phyloP scores from a whole-genome alignment of 2,797 vertebrate species.

The Babyrousa celebensis region DNA sequence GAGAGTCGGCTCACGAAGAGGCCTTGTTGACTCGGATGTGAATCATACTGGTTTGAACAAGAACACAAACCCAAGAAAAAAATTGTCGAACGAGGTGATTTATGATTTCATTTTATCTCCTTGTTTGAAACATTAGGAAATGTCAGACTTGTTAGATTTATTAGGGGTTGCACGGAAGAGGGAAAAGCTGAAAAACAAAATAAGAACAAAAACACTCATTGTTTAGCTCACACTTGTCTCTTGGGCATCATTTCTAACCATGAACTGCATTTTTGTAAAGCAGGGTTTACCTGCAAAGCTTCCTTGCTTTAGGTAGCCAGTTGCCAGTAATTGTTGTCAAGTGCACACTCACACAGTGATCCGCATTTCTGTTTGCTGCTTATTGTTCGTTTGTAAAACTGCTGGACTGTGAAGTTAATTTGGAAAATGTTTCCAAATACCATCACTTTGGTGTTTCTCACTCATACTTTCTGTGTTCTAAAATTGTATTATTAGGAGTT shows the following conservation, averaged over 20 bases:
- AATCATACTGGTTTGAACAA: background rate
- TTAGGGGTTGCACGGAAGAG: background rate
- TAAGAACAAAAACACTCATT: background rate
- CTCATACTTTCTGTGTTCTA: background rate
- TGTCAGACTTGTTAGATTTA: slow-evolving; percentile 34
- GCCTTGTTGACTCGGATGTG: background rate
- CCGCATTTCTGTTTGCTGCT: background rate
- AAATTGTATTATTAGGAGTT: background rate
- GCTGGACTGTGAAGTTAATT: background rate
- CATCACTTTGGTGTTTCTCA: background rate
- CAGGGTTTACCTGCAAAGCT: background rate
- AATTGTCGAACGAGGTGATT: background rate
- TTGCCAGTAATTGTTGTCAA: background rate
- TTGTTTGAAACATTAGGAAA: slow-evolving; percentile 41
- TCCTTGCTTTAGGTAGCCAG: background rate
- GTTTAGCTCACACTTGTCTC: background rate
- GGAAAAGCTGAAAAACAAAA: background rate
- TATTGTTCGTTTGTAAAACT: background rate
- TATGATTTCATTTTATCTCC: background rate
- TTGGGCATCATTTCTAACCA: background rate
- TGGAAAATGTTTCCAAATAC: background rate
- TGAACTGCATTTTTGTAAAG: background rate
- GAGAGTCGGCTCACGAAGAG: background rate
- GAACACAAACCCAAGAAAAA: background rate
- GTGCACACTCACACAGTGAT: background rate